Evolutionary conservation across 2,113 vertebrate species (phyloP).

Genomic region (Numenius arquata): DNA sequence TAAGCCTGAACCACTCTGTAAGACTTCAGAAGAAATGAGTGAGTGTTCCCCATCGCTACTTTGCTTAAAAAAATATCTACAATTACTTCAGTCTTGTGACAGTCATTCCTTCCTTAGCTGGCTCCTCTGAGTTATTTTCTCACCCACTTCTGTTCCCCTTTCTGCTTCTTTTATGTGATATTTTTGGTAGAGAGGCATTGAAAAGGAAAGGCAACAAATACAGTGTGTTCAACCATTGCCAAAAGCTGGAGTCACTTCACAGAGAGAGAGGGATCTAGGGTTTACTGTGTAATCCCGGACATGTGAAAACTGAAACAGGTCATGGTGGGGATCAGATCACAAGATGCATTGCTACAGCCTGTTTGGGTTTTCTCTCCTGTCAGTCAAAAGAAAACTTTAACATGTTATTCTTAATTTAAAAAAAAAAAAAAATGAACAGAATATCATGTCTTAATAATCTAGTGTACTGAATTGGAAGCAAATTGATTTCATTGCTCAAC

Average conservation of each 20-base stretch:
- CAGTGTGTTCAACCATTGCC: constrained; percentile 11
- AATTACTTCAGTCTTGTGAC: constrained; percentile 21
- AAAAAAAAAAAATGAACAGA: background rate
- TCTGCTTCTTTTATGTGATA: constrained; percentile 11
- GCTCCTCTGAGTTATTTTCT: background rate
- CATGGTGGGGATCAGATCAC: constrained; percentile 11
- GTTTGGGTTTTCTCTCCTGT: background rate
- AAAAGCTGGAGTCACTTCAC: constrained; percentile 44
- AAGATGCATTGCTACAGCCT: background rate
- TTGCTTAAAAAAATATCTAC: background rate
- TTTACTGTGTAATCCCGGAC: constrained; percentile 18
- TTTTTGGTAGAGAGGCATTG: background rate
- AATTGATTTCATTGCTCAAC: background rate
- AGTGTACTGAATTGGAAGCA: background rate
- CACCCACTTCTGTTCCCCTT: background rate
- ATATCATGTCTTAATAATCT: background rate
- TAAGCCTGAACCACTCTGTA: background rate
- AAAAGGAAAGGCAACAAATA: constrained; percentile 24
- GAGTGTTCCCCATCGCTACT: background rate
- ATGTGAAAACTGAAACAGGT: constrained; percentile 18
- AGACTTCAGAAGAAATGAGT: background rate
- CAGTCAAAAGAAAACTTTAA: background rate
- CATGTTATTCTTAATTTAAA: background rate
- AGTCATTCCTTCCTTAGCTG: constrained; percentile 29
- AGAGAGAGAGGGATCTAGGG: background rate